phyloP scores from a whole-genome alignment of 2,113 vertebrate genomes.

The Tapirus terrestris region DNA sequence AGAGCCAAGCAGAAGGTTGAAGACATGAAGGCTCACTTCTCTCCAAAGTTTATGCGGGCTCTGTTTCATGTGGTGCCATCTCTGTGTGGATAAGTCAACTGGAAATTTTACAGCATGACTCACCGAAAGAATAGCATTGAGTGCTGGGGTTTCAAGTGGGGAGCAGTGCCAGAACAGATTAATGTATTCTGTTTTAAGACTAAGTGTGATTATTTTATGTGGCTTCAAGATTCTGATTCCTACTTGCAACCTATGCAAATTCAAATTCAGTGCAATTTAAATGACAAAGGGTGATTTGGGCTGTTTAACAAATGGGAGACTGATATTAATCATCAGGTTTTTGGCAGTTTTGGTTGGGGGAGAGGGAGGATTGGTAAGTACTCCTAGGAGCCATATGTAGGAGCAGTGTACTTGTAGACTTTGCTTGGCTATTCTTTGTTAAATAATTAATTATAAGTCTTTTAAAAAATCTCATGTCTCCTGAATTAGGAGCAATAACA shows the following conservation, averaged over 20 bases:
- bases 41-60: conserved; percentile 60
- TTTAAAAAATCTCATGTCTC: conserved; percentile 33
- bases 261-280: conserved; percentile 63
- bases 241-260: conserved; percentile 70
- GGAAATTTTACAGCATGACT: conserved; percentile 69
- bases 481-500: conserved; percentile 23
- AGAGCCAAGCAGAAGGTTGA: conserved; percentile 36
- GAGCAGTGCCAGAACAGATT: conserved; percentile 38
- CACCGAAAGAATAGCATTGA: conserved; percentile 9
- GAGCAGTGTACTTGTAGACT: neutral
- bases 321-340: conserved; percentile 63
- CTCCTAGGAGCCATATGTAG: neutral
- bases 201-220: conserved; percentile 20
- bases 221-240: conserved; percentile 66
- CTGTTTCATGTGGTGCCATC: neutral
- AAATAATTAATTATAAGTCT: conserved; percentile 48
- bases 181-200: conserved; percentile 66
- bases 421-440: conserved; percentile 48
- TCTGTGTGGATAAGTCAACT: conserved; percentile 61
- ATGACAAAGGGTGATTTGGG: conserved; percentile 72
- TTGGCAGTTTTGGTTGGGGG: conserved; percentile 45
- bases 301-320: conserved; percentile 68
- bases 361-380: neutral
- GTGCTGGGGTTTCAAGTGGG: conserved; percentile 51
- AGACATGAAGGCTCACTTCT: conserved; percentile 1